Evolutionary conservation across 2,797 vertebrate species (phyloP).

Genomic region (Acipenser transmontanus): DNA sequence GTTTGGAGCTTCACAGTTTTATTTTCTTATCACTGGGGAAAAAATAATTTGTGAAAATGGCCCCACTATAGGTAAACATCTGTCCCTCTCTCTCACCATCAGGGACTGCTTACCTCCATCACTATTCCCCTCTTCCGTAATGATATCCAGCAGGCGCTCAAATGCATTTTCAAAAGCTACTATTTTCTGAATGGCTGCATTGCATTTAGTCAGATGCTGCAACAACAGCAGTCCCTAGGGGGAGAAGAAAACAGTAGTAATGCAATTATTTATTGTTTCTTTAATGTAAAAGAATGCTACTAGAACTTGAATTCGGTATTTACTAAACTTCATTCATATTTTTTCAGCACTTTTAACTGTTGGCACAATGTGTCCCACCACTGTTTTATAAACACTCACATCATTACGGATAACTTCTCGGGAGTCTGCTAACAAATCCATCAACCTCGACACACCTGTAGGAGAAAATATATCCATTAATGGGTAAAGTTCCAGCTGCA

Average conservation of each 20-base stretch:
- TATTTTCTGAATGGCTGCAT: conserved; percentile 97
- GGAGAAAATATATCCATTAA: too few species aligned
- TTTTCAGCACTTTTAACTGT: too few species aligned
- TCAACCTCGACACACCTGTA: conserved; percentile 88
- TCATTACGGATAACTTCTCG: conserved; percentile 97
- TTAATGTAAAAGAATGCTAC: too few species aligned
- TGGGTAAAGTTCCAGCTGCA: too few species aligned
- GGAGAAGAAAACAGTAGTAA: conserved; percentile 11
- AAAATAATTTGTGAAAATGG: too few species aligned
- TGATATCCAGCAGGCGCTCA: conserved; percentile 91
- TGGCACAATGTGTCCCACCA: too few species aligned
- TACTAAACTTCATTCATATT: too few species aligned
- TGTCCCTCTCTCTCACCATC: too few species aligned
- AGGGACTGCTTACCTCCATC: conserved; percentile 75
- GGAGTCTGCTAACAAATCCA: conserved; percentile 92
- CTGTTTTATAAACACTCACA: conserved; percentile 56
- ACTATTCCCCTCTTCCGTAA: conserved; percentile 91
- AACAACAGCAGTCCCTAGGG: conserved; percentile 83
- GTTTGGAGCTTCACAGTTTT: too few species aligned
- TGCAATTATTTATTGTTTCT: neutral
- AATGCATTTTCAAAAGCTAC: conserved; percentile 98
- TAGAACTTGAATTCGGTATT: too few species aligned
- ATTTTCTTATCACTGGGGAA: too few species aligned
- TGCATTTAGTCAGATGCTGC: conserved; percentile 91
- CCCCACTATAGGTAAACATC: too few species aligned